Conservation (phyloP, 1,140 invertebrate genomes). For the Zaprionus lachaisei region DNA sequence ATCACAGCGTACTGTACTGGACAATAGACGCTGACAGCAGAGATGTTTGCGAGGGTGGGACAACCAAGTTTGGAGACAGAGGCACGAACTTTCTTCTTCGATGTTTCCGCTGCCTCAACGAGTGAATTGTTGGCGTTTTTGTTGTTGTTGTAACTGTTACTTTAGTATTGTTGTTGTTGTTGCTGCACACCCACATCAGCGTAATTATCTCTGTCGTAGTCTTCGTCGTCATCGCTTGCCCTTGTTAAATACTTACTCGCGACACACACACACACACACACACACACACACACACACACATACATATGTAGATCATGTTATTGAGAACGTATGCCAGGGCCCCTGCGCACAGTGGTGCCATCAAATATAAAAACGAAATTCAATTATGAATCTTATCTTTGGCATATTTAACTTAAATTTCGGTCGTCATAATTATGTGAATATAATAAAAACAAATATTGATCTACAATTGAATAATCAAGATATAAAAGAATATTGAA, state of each 20-base stretch:
- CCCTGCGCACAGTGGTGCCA: constrained; percentile 20
- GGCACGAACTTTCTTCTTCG: constrained; percentile 72
- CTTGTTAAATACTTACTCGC: constrained; percentile 38
- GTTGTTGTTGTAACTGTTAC: constrained; percentile 29
- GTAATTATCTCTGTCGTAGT: constrained; percentile 37
- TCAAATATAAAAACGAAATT: not conserved
- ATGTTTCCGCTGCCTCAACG: constrained; percentile 57
- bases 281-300: not conserved
- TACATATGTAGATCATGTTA: not conserved
- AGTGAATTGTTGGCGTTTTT: constrained; percentile 48
- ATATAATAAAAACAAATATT: not conserved
- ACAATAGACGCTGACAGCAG: constrained; percentile 43
- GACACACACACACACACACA: not conserved
- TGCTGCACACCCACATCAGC: constrained; percentile 57
- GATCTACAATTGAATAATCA: not conserved
- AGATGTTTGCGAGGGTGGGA: constrained; percentile 29
- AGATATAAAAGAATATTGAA: not conserved
- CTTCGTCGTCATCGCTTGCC: constrained; percentile 41
- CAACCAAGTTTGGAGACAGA: constrained; percentile 33
- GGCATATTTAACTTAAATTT: no score
- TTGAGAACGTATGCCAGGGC: constrained; percentile 4
- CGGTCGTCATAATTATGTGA: no score
- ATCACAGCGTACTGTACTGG: constrained; percentile 10
- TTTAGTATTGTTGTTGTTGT: constrained; percentile 30
- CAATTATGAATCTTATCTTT: not conserved